Evolutionary conservation across 2,113 vertebrate species (phyloP).

Genomic region (Aviceda subcristata): DNA sequence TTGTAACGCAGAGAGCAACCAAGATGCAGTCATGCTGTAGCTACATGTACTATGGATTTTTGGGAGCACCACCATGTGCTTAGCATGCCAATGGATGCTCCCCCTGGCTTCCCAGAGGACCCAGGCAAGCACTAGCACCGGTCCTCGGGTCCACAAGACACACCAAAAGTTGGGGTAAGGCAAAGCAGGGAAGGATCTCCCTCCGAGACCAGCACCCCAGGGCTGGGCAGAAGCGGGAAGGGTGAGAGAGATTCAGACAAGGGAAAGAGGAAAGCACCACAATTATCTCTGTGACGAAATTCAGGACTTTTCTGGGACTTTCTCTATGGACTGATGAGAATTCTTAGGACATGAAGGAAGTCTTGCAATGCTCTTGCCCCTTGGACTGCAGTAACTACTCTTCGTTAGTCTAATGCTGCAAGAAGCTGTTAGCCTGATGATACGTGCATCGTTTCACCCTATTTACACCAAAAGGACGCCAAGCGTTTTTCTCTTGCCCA

Average conservation of each 20-base stretch:
- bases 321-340: neutral
- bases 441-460: neutral
- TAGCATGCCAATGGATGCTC: neutral
- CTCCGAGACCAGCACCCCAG: neutral
- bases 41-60: neutral
- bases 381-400: neutral
- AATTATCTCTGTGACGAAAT: conserved; percentile 12
- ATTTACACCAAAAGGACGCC: neutral
- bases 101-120: neutral
- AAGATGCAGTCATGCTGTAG: neutral
- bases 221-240: neutral
- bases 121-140: neutral
- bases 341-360: neutral
- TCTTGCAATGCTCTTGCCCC: neutral
- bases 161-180: neutral
- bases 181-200: neutral
- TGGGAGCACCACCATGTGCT: neutral
- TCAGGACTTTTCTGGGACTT: neutral
- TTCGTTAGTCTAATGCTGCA: neutral
- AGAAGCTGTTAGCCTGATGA: neutral
- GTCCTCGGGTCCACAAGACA: too few species aligned
- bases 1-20: neutral
- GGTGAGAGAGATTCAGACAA: neutral
- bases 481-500: neutral
- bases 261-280: neutral